phyloP scores from a whole-genome alignment of 2,797 vertebrate genomes.

The Hydrocynus forskahlii region DNA sequence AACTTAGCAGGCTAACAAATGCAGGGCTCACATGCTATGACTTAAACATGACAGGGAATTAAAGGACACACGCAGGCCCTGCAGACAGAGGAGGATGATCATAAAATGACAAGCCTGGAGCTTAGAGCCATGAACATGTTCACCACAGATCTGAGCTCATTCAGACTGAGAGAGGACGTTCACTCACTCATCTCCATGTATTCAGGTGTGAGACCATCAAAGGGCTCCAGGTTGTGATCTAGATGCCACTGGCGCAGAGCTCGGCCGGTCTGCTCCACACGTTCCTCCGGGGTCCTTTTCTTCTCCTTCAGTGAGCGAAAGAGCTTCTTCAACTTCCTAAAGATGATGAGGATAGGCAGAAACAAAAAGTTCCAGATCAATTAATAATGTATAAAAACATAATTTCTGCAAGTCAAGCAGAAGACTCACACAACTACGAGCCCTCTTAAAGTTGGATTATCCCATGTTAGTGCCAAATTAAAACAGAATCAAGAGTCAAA shows the following conservation, averaged over 20 bases:
- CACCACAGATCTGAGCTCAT: not conserved
- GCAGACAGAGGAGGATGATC: not conserved
- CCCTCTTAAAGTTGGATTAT: not conserved
- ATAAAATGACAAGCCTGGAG: constrained; percentile 8
- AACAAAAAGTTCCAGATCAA: constrained; percentile 1
- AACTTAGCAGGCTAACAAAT: constrained; percentile 43
- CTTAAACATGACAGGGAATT: constrained; percentile 12
- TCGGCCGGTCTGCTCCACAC: constrained; percentile 72
- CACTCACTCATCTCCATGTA: constrained; percentile 99
- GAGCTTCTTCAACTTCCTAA: constrained; percentile 82
- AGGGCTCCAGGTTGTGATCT: constrained; percentile 90
- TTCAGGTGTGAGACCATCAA: constrained; percentile 93
- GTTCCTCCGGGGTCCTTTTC: constrained; percentile 72
- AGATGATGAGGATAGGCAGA: not conserved
- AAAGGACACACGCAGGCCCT: not conserved
- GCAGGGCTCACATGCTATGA: constrained; percentile 5
- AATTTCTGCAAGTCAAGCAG: constrained; percentile 10
- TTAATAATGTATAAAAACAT: constrained; percentile 10
- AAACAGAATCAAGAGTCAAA: no score
- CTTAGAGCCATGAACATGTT: not conserved
- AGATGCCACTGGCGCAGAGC: constrained; percentile 91
- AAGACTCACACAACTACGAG: constrained; percentile 4
- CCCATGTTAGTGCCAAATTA: not conserved
- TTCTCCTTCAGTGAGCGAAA: constrained; percentile 89
- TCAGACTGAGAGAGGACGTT: not conserved